Conservation (phyloP, 1,140 invertebrate genomes). For the Rhopalosiphum padi region DNA sequence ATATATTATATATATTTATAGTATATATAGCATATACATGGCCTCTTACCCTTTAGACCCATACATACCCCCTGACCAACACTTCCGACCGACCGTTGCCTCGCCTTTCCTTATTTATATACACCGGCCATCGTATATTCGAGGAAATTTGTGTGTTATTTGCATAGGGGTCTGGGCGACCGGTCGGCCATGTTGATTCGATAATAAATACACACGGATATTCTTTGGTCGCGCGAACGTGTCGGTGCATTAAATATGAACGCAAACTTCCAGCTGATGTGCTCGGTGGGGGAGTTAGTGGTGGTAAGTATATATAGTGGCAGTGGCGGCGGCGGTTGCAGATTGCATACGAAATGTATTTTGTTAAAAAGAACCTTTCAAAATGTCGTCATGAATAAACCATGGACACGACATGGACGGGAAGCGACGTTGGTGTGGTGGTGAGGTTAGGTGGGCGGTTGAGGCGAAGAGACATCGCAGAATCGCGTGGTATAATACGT, state of each 20-base stretch:
- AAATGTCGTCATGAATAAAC: conserved; percentile 58
- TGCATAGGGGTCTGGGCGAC: conserved; percentile 19
- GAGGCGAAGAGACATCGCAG: not conserved
- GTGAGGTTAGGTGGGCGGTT: no score
- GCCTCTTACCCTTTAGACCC: not conserved
- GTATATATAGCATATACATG: not conserved
- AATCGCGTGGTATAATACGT: not conserved
- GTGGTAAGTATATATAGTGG: not conserved
- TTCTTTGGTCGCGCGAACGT: conserved; percentile 49
- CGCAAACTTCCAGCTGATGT: conserved; percentile 45
- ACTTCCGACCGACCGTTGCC: not conserved
- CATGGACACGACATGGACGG: conserved; percentile 4
- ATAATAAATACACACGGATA: conserved; percentile 55
- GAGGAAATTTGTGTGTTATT: conserved; percentile 39
- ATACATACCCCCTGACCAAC: not conserved
- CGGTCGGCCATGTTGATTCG: conserved; percentile 52
- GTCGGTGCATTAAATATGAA: conserved; percentile 57
- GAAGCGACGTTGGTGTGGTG: not conserved
- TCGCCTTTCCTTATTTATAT: not conserved
- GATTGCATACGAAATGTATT: conserved; percentile 55
- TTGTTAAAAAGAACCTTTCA: conserved; percentile 55
- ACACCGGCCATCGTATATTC: not conserved
- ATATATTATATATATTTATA: not conserved
- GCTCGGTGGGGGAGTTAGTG: not conserved
- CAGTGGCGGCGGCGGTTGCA: not conserved